These are phyloP conservation scores for Crocallis elinguaria DNA, from an alignment of 2,888 invertebrate species.

Conservation along the genomic window DNA sequence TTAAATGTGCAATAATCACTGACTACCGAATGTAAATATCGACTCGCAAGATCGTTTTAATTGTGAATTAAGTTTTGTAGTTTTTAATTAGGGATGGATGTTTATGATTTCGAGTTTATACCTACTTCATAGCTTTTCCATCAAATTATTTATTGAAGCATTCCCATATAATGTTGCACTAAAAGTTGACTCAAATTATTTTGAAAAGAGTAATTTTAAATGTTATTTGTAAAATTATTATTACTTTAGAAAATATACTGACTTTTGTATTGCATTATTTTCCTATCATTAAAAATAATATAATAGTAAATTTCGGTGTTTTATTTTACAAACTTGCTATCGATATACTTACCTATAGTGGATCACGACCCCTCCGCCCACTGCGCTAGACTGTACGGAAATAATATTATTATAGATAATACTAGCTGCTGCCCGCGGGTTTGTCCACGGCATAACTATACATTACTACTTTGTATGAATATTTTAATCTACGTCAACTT, in stretches of 20 bases:
- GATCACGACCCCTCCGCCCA: too few species aligned
- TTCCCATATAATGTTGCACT: conserved; percentile 69
- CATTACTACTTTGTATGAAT: too few species aligned
- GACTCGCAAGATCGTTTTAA: conserved; percentile 41
- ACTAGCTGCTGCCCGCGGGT: too few species aligned
- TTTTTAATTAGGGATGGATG: conserved; percentile 51
- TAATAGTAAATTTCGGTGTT: conserved; percentile 41
- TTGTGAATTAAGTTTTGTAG: conserved; percentile 51
- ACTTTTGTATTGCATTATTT: conserved; percentile 83
- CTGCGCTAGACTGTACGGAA: too few species aligned
- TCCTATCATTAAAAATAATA: conserved; percentile 75
- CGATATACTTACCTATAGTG: too few species aligned
- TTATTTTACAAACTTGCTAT: too few species aligned
- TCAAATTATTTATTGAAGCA: conserved; percentile 77
- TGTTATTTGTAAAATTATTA: conserved; percentile 71
- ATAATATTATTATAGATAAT: too few species aligned
- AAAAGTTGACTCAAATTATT: conserved; percentile 59
- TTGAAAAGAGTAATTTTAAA: conserved; percentile 55
- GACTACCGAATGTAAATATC: conserved; percentile 71
- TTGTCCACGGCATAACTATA: too few species aligned
- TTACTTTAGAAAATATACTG: conserved; percentile 63
- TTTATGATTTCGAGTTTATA: conserved; percentile 51
- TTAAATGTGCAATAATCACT: conserved; percentile 79
- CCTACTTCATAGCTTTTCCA: conserved; percentile 61
- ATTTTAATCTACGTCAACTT: too few species aligned